A percentile compares a stretch with the other conserved stretches of the same genome.
phyloP scores from a whole-genome alignment of 1,140 invertebrate species.

The Vollenhovia emeryi region DNA sequence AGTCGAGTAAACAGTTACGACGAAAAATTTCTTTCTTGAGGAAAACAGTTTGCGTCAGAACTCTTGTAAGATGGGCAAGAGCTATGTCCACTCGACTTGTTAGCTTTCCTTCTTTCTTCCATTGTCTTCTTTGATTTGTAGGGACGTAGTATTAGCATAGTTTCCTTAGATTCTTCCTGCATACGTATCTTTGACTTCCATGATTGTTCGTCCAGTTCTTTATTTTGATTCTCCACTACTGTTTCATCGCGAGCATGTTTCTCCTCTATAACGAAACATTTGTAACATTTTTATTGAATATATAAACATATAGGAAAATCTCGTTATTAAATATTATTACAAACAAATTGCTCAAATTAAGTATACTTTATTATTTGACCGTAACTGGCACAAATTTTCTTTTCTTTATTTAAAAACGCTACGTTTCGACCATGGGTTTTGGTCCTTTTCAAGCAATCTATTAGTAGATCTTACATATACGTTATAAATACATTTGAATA shows the following conservation, averaged over 20 bases:
- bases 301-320: neutral
- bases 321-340: neutral
- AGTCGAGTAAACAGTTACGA: constrained; percentile 72
- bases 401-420: no score
- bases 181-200: constrained; percentile 69
- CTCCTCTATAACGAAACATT: constrained; percentile 78
- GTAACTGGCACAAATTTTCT: no score
- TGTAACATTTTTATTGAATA: neutral
- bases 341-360: no score
- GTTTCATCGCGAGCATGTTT: constrained; percentile 84
- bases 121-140: constrained; percentile 73
- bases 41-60: constrained; percentile 79
- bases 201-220: constrained; percentile 71
- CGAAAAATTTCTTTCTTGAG: constrained; percentile 78
- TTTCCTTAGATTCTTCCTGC: constrained; percentile 75
- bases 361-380: no score
- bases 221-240: constrained; percentile 82
- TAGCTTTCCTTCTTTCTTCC: constrained; percentile 65
- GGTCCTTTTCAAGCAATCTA: no score
- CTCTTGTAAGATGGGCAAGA: constrained; percentile 66
- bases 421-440: no score
- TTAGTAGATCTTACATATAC: no score
- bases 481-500: no score
- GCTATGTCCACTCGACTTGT: constrained; percentile 66
- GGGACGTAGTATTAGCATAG: constrained; percentile 76